Evolutionary conservation across 1,140 invertebrate species (phyloP).

Genomic region (Papilio machaon): DNA sequence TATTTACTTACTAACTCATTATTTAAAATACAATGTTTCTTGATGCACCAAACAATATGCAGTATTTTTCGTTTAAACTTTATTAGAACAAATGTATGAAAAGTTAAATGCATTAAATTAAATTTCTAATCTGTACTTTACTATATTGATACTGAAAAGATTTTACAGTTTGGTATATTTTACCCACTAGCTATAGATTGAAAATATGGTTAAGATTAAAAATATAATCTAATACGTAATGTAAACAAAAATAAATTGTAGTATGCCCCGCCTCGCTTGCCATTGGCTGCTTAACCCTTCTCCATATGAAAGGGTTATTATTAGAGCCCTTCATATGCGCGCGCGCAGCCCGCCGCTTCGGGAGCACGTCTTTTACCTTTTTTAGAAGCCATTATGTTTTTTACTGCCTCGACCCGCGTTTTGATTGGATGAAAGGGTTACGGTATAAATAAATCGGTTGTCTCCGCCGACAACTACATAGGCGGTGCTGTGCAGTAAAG

Average conservation of each 20-base stretch:
- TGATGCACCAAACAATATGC: too few species aligned
- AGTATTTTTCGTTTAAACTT: too few species aligned
- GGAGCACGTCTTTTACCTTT: constrained; percentile 71
- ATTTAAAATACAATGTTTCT: too few species aligned
- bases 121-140: too few species aligned
- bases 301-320: constrained; percentile 76
- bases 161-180: too few species aligned
- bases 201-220: neutral
- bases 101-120: too few species aligned
- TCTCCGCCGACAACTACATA: constrained; percentile 49
- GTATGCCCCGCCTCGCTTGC: constrained; percentile 62
- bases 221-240: neutral
- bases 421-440: constrained; percentile 78
- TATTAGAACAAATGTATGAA: too few species aligned
- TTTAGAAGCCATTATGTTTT: constrained; percentile 69
- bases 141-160: too few species aligned
- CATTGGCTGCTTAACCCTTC: constrained; percentile 76
- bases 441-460: constrained; percentile 67
- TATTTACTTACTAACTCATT: too few species aligned
- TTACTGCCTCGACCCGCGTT: constrained; percentile 53
- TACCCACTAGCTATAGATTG: neutral
- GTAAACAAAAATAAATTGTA: constrained; percentile 27
- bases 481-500: constrained; percentile 64
- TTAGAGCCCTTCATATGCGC: constrained; percentile 56
- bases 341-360: constrained; percentile 62